phyloP scores from a whole-genome alignment of 2,797 vertebrate genomes.

The Cichlasoma orientale region DNA sequence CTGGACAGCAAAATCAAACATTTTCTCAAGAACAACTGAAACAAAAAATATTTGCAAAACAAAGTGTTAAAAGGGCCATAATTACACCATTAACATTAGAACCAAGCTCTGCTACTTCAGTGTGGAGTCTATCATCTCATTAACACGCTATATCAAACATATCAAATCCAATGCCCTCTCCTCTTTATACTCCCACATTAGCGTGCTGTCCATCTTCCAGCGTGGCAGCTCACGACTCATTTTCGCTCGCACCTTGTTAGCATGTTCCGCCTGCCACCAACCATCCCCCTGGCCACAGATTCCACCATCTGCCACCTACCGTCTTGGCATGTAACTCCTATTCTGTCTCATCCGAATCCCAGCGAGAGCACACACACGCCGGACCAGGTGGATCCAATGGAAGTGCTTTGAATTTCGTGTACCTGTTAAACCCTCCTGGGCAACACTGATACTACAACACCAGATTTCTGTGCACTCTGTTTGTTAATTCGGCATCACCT shows the following conservation, averaged over 20 bases:
- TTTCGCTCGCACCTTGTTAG: slow-evolving; percentile 53
- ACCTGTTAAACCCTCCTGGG: not conserved
- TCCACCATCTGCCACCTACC: slow-evolving; percentile 72
- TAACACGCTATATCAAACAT: not conserved
- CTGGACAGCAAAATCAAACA: not conserved
- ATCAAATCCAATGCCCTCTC: not conserved
- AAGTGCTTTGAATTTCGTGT: slow-evolving; percentile 35
- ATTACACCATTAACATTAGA: not conserved
- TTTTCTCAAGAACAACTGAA: not conserved
- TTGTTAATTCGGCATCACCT: too few relatives aligned
- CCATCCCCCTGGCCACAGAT: slow-evolving; percentile 47
- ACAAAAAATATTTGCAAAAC: not conserved
- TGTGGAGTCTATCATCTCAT: not conserved
- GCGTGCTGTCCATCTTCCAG: slow-evolving; percentile 11
- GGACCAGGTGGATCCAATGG: slow-evolving; percentile 29
- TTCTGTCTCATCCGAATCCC: slow-evolving; percentile 52
- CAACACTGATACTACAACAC: not conserved
- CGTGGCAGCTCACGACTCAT: slow-evolving; percentile 19
- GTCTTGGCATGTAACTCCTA: slow-evolving; percentile 41
- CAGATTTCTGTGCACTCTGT: not conserved
- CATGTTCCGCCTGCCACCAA: slow-evolving; percentile 40
- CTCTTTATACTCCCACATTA: not conserved
- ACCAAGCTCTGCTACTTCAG: not conserved
- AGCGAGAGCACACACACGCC: slow-evolving; percentile 1
- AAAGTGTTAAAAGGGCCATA: not conserved